These are phyloP conservation scores for Stegana nigrithorax DNA, from an alignment of 2,888 invertebrate species.

Conservation along the genomic window DNA sequence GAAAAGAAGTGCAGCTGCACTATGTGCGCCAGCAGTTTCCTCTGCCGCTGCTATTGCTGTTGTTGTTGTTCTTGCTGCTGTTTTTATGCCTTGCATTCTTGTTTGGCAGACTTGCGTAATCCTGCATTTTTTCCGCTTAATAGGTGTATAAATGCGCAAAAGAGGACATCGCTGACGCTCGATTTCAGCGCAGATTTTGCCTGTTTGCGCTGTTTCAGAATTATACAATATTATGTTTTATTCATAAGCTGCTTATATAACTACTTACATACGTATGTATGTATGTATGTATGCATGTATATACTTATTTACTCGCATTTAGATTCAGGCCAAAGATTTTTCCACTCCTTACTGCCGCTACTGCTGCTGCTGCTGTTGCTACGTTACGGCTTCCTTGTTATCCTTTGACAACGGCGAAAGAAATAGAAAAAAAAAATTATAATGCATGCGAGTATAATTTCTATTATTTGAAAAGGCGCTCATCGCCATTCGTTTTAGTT, in stretches of 20 bases:
- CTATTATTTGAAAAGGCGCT: slow-evolving; percentile 9
- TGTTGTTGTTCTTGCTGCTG: neutral
- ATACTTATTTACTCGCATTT: too few species aligned
- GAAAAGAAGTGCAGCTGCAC: slow-evolving; percentile 1
- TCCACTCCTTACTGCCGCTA: too few species aligned
- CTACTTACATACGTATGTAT: too few species aligned
- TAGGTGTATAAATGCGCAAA: slow-evolving; percentile 14
- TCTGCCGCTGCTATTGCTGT: neutral
- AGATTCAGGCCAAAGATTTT: too few species aligned
- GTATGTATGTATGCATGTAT: too few species aligned
- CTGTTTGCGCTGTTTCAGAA: neutral
- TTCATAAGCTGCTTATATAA: slow-evolving; percentile 17
- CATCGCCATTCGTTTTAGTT: slow-evolving; percentile 1
- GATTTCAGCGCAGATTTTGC: slow-evolving; percentile 1
- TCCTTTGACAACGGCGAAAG: too few species aligned
- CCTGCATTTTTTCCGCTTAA: slow-evolving; percentile 11
- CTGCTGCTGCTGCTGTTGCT: neutral
- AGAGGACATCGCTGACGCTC: neutral
- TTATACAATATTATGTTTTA: slow-evolving; percentile 16
- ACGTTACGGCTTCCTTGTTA: too few species aligned
- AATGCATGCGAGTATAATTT: too few species aligned
- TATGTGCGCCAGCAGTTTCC: neutral
- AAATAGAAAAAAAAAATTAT: too few species aligned
- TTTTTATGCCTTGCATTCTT: neutral
- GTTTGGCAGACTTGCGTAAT: slow-evolving; percentile 10